These are phyloP conservation scores for Lamellibrachia satsuma DNA, from an alignment of 2,888 invertebrate genomes.

Conservation along the genomic window DNA sequence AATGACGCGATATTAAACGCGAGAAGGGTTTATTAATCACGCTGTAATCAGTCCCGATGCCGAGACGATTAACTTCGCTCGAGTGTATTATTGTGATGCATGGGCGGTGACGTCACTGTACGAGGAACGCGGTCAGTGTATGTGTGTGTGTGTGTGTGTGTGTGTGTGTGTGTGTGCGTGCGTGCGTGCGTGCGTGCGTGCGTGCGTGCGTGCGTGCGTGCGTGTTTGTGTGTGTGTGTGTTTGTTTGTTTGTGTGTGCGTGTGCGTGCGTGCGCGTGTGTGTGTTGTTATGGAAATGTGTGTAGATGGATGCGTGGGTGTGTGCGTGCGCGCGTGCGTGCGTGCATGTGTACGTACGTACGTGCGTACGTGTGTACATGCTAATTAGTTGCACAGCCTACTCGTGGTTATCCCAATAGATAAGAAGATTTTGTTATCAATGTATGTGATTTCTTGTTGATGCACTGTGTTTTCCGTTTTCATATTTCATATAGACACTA, in stretches of 20 bases:
- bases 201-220: background rate
- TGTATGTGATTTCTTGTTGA: too few species aligned
- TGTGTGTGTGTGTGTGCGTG: background rate
- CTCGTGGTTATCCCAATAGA: too few species aligned
- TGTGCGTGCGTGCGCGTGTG: background rate
- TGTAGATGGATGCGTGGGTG: too few species aligned
- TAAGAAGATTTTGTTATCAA: too few species aligned
- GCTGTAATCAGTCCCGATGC: background rate
- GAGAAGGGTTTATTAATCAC: conserved; percentile 6
- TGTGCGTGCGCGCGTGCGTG: too few species aligned
- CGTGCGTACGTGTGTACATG: too few species aligned
- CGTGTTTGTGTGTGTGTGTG: background rate
- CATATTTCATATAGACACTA: too few species aligned
- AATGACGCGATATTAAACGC: conserved; percentile 13
- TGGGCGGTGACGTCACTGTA: background rate
- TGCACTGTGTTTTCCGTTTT: too few species aligned
- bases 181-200: background rate
- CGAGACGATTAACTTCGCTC: background rate
- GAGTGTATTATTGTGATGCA: background rate
- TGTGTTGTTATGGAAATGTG: background rate
- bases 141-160: too few species aligned
- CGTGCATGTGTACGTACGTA: too few species aligned
- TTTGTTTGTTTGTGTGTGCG: background rate
- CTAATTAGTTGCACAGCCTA: too few species aligned
- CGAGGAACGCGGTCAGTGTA: background rate